Evolutionary conservation across 2,888 invertebrate species (phyloP).

Genomic region (Cyrtodaria siliqua): DNA sequence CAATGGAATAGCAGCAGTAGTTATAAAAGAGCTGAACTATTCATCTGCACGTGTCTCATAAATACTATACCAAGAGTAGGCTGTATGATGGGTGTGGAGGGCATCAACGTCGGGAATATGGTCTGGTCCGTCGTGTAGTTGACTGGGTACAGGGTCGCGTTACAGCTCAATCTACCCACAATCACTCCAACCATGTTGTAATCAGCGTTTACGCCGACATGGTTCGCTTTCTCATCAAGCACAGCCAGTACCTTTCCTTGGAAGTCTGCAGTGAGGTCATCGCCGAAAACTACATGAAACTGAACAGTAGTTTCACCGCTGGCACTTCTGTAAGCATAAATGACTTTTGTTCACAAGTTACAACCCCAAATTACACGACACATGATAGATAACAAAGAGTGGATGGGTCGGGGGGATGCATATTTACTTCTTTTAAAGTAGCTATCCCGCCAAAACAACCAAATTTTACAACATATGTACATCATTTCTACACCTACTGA

Average conservation of each 20-base stretch:
- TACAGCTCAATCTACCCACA: conserved; percentile 9
- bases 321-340: not conserved
- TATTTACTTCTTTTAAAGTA: no score
- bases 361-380: no score
- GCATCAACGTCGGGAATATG: conserved; percentile 40
- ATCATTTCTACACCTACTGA: no score
- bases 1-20: no score
- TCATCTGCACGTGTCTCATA: no score
- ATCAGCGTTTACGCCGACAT: not conserved
- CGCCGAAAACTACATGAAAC: conserved; percentile 46
- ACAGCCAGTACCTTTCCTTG: conserved; percentile 1
- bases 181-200: not conserved
- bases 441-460: no score
- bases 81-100: conserved; percentile 30
- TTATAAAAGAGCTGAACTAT: no score
- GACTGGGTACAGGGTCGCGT: conserved; percentile 36
- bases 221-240: not conserved
- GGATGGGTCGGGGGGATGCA: no score
- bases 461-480: no score
- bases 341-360: no score
- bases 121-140: conserved; percentile 43
- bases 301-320: conserved; percentile 17
- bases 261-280: conserved; percentile 24
- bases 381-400: no score
- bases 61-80: conserved; percentile 44